These are phyloP conservation scores for Arnoldichthys spilopterus DNA, from an alignment of 2,797 vertebrate genomes.

Conservation along the genomic window DNA sequence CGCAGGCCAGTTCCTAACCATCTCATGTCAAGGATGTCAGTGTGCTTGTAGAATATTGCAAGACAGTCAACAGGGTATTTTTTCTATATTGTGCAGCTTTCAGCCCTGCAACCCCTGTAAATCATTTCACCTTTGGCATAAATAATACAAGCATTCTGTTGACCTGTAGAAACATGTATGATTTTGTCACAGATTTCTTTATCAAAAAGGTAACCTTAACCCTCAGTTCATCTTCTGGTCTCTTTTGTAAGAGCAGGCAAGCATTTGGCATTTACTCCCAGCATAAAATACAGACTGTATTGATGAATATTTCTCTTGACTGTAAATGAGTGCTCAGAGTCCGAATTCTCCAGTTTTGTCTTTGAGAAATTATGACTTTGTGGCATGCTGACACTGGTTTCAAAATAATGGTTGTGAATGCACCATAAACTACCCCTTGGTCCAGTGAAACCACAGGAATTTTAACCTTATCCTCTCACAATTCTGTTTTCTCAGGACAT, in stretches of 20 bases:
- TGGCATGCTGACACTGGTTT: background rate
- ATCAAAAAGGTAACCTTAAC: background rate
- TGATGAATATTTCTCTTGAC: background rate
- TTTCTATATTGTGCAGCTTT: background rate
- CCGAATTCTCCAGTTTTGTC: background rate
- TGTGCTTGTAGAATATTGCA: background rate
- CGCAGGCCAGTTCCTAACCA: background rate
- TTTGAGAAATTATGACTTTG: background rate
- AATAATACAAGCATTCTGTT: background rate
- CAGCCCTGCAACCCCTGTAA: background rate
- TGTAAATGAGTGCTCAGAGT: background rate
- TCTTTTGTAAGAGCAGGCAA: background rate
- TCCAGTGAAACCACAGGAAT: background rate
- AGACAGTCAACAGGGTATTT: background rate
- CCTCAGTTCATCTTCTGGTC: background rate
- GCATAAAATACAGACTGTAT: background rate
- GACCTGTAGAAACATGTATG: background rate
- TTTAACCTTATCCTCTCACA: background rate
- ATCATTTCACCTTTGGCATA: no score
- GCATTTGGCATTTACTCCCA: background rate
- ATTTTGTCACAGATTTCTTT: background rate
- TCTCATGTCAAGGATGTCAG: background rate
- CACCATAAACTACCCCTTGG: background rate
- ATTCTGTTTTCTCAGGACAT: slow-evolving; percentile 71
- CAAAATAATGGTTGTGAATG: background rate